Base-by-base conservation (phyloP, 1,140 invertebrate genomes). In the Drosophila bipectinata region DNA sequence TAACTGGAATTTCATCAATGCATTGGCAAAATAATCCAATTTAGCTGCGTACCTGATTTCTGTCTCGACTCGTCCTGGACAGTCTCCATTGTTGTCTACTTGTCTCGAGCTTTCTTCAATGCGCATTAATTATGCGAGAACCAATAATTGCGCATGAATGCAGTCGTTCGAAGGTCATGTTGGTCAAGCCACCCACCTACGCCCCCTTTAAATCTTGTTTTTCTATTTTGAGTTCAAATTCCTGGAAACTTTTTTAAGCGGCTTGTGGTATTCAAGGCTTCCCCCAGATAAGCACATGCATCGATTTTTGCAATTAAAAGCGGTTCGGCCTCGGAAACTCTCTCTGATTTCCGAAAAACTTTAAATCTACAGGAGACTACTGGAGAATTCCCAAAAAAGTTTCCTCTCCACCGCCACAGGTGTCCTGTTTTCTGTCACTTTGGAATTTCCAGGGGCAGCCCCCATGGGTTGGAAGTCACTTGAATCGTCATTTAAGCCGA, bases 401-500 rank as follows among this genome's bases (percentile, higher is more conserved):
- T 54, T 54, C 54, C 12, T 32, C 18, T 18, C 28, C 34, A 24
- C 48, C 51, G 37, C 41, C 47, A 58, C 41, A 63, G 66, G 63
- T 68, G 59, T 68, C 44, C 72, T 39, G 26, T 72, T 72, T 41
- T 48, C n/a, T 62, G 44, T 44, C 28, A 51, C 48, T 62, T 45
- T 64, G 32, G 54, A 71, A 56, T 49, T 58, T 18, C 57, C 24
- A 30, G 48, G 58, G 10, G 41, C 62, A 54, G 18, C 52, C 41
- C 32, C 39, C 41, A 39, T 6, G 63, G 26, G 32, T 12, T 44
- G 57, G 28, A 51, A 77, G 48, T 58, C 55, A 53, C 66, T 59
- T 64, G 58, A 78, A 76, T 60, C 67, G 72, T 64, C 80, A 76
- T 72, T 88, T 85, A 85, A 85, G 83, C 82, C 82, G 82, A 85